Evolutionary conservation across 2,113 vertebrate genomes (phyloP).

Genomic region (Epinephelus fuscoguttatus): DNA sequence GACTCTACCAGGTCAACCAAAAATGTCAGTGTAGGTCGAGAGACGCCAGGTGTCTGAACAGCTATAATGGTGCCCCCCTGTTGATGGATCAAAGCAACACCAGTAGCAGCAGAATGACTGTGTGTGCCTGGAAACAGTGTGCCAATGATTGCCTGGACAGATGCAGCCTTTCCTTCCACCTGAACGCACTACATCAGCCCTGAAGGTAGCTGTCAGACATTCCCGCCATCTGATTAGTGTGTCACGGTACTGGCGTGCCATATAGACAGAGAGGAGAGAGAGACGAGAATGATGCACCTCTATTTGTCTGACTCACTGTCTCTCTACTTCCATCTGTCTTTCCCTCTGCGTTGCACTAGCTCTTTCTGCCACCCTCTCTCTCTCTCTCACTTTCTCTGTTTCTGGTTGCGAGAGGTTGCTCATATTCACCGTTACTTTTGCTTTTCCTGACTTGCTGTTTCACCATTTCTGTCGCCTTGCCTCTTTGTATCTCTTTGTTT

Average conservation of each 20-base stretch:
- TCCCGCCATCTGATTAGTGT: conserved; percentile 70
- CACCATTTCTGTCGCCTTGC: conserved; percentile 3
- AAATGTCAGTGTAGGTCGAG: no score
- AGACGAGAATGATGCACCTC: conserved; percentile 48
- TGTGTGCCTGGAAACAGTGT: conserved; percentile 37
- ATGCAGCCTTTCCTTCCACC: conserved; percentile 70
- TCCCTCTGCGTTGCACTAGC: conserved; percentile 25
- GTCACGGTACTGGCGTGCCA: conserved; percentile 32
- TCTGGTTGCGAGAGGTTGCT: conserved; percentile 1
- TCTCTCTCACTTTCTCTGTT: conserved; percentile 16
- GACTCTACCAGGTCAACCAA: no score
- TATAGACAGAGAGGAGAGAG: conserved; percentile 23
- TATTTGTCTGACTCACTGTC: conserved; percentile 61
- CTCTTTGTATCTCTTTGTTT: conserved; percentile 40
- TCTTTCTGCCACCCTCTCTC: conserved; percentile 35
- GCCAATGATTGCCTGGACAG: conserved; percentile 64
- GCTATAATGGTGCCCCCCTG: not conserved
- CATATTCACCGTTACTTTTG: conserved; percentile 32
- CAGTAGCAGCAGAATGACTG: conserved; percentile 37
- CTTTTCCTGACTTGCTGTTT: conserved; percentile 25
- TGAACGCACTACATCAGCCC: conserved; percentile 78
- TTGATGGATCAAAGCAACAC: conserved; percentile 57
- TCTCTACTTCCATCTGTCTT: conserved; percentile 56
- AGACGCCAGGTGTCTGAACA: no score
- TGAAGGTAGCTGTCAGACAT: conserved; percentile 72